These are phyloP conservation scores for Camponotus fellah DNA, from an alignment of 2,888 invertebrate genomes.

Conservation along the genomic window DNA sequence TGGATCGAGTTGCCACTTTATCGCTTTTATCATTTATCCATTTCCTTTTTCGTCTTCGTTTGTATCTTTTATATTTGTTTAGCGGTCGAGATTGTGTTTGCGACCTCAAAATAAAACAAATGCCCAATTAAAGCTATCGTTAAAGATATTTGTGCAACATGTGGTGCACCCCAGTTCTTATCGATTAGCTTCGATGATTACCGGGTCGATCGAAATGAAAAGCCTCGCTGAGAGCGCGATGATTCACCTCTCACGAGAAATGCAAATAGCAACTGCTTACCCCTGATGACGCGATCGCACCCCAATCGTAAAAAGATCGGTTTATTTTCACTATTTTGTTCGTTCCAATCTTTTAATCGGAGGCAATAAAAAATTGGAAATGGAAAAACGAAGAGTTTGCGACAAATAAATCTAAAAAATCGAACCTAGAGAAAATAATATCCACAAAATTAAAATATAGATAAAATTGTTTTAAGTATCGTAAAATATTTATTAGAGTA, in stretches of 20 bases:
- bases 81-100: not conserved
- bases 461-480: not conserved
- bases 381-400: not conserved
- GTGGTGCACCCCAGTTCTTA: not conserved
- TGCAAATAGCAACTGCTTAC: constrained; percentile 37
- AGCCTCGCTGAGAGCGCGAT: not conserved
- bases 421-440: not conserved
- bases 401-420: not conserved
- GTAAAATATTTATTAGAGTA: not conserved
- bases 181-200: not conserved
- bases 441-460: not conserved
- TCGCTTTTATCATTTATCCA: no score
- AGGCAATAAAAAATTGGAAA: not conserved
- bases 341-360: not conserved
- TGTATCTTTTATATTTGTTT: not conserved
- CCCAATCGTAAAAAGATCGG: constrained; percentile 8
- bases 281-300: not conserved
- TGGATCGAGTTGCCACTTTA: no score
- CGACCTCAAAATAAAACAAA: not conserved
- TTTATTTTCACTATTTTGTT: constrained; percentile 18
- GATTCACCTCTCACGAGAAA: constrained; percentile 23
- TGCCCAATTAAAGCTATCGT: not conserved
- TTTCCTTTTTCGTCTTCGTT: not conserved
- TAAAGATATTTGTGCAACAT: not conserved
- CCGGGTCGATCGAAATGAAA: not conserved